These are phyloP conservation scores for Aporophyla nigra DNA, from an alignment of 2,888 invertebrate genomes.

Conservation along the genomic window DNA sequence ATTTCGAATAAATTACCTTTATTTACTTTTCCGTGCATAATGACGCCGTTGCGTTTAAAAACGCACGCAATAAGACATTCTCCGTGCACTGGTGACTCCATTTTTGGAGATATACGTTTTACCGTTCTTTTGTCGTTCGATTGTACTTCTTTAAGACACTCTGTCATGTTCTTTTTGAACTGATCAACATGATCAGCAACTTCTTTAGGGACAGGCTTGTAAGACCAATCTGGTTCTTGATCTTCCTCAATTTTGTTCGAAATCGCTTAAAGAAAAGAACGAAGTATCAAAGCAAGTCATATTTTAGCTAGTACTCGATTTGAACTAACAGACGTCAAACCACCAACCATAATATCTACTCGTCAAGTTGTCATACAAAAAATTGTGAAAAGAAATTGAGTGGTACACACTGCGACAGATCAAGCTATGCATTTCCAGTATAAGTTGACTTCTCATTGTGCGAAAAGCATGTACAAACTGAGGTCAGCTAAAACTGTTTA, in stretches of 20 bases:
- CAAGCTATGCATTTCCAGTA: no score
- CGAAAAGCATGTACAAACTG: no score
- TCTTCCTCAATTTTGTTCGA: conserved; percentile 67
- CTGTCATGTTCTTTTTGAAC: conserved; percentile 86
- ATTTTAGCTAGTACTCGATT: neutral
- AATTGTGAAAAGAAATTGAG: neutral
- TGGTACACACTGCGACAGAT: no score
- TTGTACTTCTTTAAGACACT: conserved; percentile 86
- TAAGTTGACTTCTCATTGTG: no score
- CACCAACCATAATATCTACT: neutral
- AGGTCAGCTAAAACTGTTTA: no score
- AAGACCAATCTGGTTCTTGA: conserved; percentile 90
- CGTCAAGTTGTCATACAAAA: neutral
- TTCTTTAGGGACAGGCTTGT: conserved; percentile 80
- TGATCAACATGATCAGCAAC: conserved; percentile 77
- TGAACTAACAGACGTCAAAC: neutral
- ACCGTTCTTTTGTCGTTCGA: conserved; percentile 77
- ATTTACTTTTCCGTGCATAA: conserved; percentile 81
- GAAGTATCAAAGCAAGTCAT: neutral
- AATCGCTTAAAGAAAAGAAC: conserved; percentile 41
- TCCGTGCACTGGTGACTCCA: conserved; percentile 84
- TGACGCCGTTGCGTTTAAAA: conserved; percentile 84
- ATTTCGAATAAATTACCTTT: conserved; percentile 76
- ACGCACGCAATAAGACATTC: conserved; percentile 88
- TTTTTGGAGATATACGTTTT: conserved; percentile 81